Percentiles rank a stretch among this genome's conserved stretches.
Evolutionary conservation across 1,140 invertebrate species (phyloP).

Genomic region (Polyergus mexicanus): DNA sequence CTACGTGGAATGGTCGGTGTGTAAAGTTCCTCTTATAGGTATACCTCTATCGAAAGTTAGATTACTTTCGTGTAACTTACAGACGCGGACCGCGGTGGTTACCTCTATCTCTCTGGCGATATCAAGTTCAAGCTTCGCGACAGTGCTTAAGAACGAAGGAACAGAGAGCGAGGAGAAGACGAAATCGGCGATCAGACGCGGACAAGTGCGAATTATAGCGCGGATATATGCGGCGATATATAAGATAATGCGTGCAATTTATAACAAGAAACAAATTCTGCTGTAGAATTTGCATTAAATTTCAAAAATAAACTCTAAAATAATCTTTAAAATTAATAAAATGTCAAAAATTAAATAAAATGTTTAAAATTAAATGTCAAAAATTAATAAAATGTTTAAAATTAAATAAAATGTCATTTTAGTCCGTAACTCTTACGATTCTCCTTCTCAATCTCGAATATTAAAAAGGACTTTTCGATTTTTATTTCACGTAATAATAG

Average conservation of each 20-base stretch:
- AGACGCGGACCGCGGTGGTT: slow-evolving; percentile 15
- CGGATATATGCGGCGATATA: neutral
- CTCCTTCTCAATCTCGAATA: neutral
- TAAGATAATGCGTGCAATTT: slow-evolving; percentile 32
- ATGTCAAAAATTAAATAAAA: neutral
- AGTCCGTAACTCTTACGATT: neutral
- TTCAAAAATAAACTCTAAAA: neutral
- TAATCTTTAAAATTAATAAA: neutral
- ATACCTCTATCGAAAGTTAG: slow-evolving; percentile 70
- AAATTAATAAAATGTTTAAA: neutral
- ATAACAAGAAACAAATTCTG: neutral
- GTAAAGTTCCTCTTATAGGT: slow-evolving; percentile 52
- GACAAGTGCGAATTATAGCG: slow-evolving; percentile 38
- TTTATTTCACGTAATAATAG: slow-evolving; percentile 6
- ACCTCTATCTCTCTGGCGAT: slow-evolving; percentile 29
- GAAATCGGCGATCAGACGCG: slow-evolving; percentile 17
- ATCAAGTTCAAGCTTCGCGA: slow-evolving; percentile 41
- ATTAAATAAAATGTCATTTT: neutral
- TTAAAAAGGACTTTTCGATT: neutral
- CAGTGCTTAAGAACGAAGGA: slow-evolving; percentile 25
- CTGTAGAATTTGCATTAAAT: neutral
- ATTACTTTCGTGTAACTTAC: slow-evolving; percentile 68
- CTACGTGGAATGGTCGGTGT: slow-evolving; percentile 61
- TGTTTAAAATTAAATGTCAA: neutral
- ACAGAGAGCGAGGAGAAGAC: slow-evolving; percentile 1